Evolutionary conservation across 2,113 vertebrate genomes (phyloP), one percentile per base, ranked within the genome.

Genomic region (Addax nasomaculatus): DNA sequence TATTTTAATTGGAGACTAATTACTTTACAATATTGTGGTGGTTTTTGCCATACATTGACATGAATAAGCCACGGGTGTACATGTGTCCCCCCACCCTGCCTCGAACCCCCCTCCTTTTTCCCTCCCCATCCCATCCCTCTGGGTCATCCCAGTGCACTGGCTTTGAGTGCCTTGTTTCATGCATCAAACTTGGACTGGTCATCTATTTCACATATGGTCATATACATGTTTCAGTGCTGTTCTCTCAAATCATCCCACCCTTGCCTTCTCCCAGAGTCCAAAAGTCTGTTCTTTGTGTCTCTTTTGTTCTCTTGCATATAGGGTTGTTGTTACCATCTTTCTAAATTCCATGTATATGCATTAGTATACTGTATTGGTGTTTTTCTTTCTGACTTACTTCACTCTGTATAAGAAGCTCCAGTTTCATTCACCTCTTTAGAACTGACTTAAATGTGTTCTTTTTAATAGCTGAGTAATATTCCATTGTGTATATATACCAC

Each of bases 281-380:
- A 67, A 67, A 70, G 17, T 70, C 16, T 67, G 64, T 67, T 67
- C 17, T 39, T 39, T 39, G 39, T 21, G 64, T 36, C 64, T 36
- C 64, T 70, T 36, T 36, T 70, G n/a, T 70, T 36, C n/a, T 70
- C n/a, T 70, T 36, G 64, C 64, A 2, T 70, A 70, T 36, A 70
- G 2, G n/a, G n/a, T 36, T 21, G 17, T 36, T 10, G n/a, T 70
- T 70, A 70, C 17, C 64, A 36, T 36, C 64, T 70, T 70, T 70
- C 9, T 70, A 70, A 70, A 36, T 36, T 36, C n/a, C n/a, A 36
- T 36, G 9, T 70, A 0, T 36, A 21, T 36, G n/a, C 2, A 0
- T 70, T 70, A 70, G 17, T 36, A 70, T 21, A 36, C n/a, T 36
- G 1, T 70, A 70, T 36, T 70, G 4, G 64, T 70, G n/a, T 23